Percentiles rank a stretch among this genome's conserved stretches.
Evolutionary conservation across 2,888 invertebrate species (phyloP).

Genomic region (Tenthredo notha): DNA sequence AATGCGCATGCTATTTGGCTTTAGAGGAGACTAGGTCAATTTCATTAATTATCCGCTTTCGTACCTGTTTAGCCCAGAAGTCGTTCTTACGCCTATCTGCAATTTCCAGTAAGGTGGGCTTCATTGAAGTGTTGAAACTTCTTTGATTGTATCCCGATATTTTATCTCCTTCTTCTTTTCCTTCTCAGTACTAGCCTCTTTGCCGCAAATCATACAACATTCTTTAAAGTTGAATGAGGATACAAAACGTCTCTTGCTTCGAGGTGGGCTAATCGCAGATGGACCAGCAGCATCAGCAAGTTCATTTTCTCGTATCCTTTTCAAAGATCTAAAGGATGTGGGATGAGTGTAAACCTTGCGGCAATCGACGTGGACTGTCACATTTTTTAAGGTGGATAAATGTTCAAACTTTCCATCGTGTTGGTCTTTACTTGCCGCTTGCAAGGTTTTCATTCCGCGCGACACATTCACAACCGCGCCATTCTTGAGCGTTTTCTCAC

Average conservation of each 20-base stretch:
- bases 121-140: not conserved
- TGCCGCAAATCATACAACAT: not conserved
- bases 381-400: too few relatives aligned
- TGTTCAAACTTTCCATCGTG: too few relatives aligned
- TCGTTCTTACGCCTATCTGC: not conserved
- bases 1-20: not conserved
- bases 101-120: not conserved
- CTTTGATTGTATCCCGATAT: not conserved
- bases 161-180: not conserved
- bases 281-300: not conserved
- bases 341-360: not conserved
- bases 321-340: not conserved
- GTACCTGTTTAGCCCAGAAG: not conserved
- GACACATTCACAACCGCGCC: too few relatives aligned
- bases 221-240: constrained; percentile 2
- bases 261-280: not conserved
- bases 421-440: too few relatives aligned
- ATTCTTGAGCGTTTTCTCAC: too few relatives aligned
- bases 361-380: not conserved
- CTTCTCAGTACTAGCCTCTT: not conserved
- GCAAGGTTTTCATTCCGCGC: too few relatives aligned
- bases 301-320: not conserved
- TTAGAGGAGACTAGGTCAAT: not conserved
- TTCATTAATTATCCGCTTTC: not conserved
- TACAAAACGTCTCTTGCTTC: too few relatives aligned